These are phyloP conservation scores for Cephus pygmeus DNA, from an alignment of 2,888 invertebrate species.

Conservation along the genomic window DNA sequence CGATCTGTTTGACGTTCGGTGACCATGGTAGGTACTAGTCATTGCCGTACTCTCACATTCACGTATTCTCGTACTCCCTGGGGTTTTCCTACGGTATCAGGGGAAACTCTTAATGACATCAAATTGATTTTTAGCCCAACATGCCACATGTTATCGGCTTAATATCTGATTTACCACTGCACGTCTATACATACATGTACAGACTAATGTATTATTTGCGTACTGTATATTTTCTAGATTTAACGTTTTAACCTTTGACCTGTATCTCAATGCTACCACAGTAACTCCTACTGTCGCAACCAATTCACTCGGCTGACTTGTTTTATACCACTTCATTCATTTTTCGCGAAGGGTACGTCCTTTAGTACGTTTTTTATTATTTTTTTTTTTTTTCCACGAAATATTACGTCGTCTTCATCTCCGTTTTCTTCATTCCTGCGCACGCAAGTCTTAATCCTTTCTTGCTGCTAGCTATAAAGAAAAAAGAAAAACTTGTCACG, in stretches of 20 bases:
- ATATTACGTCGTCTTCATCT: not conserved
- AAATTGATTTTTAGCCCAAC: constrained; percentile 2
- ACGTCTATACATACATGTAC: not conserved
- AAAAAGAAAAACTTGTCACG: not conserved
- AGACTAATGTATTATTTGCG: not conserved
- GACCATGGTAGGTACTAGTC: constrained; percentile 13
- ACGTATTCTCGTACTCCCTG: constrained; percentile 8
- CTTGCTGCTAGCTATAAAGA: not conserved
- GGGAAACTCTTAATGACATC: not conserved
- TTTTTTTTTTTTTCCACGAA: not conserved
- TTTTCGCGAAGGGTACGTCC: not conserved
- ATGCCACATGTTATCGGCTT: not conserved
- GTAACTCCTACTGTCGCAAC: not conserved
- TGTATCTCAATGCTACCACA: not conserved
- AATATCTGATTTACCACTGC: not conserved
- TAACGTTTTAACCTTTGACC: not conserved
- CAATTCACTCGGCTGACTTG: not conserved
- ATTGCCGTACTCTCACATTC: constrained; percentile 13
- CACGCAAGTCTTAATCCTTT: not conserved
- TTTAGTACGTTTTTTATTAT: not conserved
- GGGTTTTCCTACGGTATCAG: not conserved
- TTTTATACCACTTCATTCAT: not conserved
- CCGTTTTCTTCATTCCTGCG: not conserved
- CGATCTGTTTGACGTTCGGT: constrained; percentile 38
- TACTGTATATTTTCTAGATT: not conserved